phyloP scores from a whole-genome alignment of 2,797 vertebrate species.

The Mormyrops boulengeri region DNA sequence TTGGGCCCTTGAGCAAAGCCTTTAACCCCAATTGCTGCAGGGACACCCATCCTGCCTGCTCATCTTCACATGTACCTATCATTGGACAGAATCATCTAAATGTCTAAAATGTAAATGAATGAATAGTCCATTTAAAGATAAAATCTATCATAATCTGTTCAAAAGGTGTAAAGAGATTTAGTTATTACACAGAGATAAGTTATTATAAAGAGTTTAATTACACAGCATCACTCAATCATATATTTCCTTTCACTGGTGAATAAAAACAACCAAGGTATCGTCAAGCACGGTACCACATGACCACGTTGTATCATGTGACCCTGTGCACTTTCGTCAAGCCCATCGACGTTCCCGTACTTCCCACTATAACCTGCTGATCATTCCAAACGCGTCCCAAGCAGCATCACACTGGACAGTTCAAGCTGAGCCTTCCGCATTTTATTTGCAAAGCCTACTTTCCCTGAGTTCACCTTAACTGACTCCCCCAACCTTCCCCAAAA shows the following conservation, averaged over 20 bases:
- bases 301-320: not conserved
- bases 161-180: not conserved
- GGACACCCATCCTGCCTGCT: not conserved
- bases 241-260: not conserved
- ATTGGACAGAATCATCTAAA: not conserved
- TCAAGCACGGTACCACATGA: not conserved
- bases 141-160: not conserved
- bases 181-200: not conserved
- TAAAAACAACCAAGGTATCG: not conserved
- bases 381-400: not conserved
- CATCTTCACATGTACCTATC: not conserved
- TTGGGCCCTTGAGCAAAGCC: not conserved
- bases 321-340: not conserved
- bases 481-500: no score
- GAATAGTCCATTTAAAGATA: not conserved
- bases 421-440: not conserved
- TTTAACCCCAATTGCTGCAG: not conserved
- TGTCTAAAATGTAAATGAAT: not conserved
- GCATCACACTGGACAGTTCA: not conserved
- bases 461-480: not conserved
- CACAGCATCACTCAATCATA: not conserved
- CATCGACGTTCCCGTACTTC: not conserved
- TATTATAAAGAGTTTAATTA: not conserved
- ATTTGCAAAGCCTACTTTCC: not conserved
- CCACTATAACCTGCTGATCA: not conserved